Evolutionary conservation across 2,888 invertebrate genomes (phyloP).

Genomic region (Caenorhabditis sp.): DNA sequence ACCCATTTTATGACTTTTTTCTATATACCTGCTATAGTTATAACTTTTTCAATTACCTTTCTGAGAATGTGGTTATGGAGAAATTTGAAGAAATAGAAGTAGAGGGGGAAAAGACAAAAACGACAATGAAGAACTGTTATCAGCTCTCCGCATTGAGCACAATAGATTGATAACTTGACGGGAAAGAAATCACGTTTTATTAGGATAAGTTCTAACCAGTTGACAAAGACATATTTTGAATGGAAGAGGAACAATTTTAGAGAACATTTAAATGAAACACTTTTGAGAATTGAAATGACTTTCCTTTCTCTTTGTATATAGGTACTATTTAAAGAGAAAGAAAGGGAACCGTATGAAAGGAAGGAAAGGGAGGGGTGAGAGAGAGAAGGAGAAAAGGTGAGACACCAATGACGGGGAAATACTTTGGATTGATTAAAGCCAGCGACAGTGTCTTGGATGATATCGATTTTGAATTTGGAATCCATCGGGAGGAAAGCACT

Average conservation of each 20-base stretch:
- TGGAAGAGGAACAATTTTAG: too few relatives aligned
- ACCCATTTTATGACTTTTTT: conserved; percentile 8
- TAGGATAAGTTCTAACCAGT: conserved; percentile 41
- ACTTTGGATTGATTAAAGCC: conserved; percentile 55
- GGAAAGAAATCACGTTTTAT: conserved; percentile 41
- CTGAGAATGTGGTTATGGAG: background rate
- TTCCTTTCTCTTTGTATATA: background rate
- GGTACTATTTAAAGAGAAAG: conserved; percentile 3
- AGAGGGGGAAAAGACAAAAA: conserved; percentile 4
- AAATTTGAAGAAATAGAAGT: conserved; percentile 6
- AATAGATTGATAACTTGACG: conserved; percentile 35
- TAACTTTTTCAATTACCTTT: background rate
- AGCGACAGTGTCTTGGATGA: conserved; percentile 10
- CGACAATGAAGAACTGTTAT: background rate
- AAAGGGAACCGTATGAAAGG: conserved; percentile 33
- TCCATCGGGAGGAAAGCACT: too few relatives aligned
- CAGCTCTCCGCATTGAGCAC: background rate
- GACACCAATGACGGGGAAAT: conserved; percentile 46
- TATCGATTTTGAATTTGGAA: too few relatives aligned
- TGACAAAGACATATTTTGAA: background rate
- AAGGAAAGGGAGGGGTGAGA: conserved; percentile 7
- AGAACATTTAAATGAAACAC: too few relatives aligned
- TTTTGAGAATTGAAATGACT: too few relatives aligned
- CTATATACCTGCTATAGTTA: too few relatives aligned
- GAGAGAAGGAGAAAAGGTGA: background rate